phyloP scores from a whole-genome alignment of 2,797 vertebrate genomes.

The Acanthornis magna region DNA sequence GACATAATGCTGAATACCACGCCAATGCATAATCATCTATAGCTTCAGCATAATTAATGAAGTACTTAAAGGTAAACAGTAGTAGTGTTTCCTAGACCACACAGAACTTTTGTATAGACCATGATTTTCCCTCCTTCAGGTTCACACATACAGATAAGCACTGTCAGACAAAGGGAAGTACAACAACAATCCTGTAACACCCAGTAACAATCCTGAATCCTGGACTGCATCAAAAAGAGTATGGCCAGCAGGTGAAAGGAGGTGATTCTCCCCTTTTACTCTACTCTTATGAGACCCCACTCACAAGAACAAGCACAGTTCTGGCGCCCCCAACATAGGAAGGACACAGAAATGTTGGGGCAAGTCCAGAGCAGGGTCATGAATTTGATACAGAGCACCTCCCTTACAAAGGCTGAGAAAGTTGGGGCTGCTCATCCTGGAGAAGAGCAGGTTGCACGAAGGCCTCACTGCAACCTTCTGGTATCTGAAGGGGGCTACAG shows the following conservation, averaged over 20 bases:
- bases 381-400: not conserved
- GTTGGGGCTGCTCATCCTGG: not conserved
- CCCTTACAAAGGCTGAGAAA: not conserved
- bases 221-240: not conserved
- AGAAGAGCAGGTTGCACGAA: not conserved
- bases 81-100: not conserved
- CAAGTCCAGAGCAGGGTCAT: not conserved
- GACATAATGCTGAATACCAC: not conserved
- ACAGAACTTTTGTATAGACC: not conserved
- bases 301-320: not conserved
- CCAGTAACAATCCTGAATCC: not conserved
- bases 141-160: not conserved
- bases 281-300: not conserved
- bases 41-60: not conserved
- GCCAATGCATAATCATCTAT: not conserved
- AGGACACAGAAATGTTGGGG: not conserved
- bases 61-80: not conserved
- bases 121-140: not conserved
- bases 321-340: not conserved
- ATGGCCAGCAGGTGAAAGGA: not conserved
- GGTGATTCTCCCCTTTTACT: not conserved
- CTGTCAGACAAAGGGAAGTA: not conserved
- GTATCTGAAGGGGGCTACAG: not conserved
- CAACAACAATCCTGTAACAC: not conserved
- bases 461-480: rapidly evolving